Conservation (phyloP, 1,140 invertebrate genomes). For the Bombyx mori region ASM3026992v2 NC_085113.1:7051501-7052000, state of each 20-base stretch:
- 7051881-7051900: constrained; percentile 64
- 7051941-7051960: not conserved
- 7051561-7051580: too few relatives aligned
- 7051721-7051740: constrained; percentile 35
- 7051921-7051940: constrained; percentile 11
- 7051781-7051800: constrained; percentile 27
- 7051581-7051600: too few relatives aligned
- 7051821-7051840: constrained; percentile 10
- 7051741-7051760: constrained; percentile 7
- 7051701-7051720: constrained; percentile 43
- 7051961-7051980: too few relatives aligned
- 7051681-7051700: constrained; percentile 21
- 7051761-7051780: constrained; percentile 1
- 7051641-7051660: not conserved
- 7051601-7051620: not conserved
- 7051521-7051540: too few relatives aligned
- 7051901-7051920: constrained; percentile 64
- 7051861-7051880: constrained; percentile 60
- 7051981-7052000: too few relatives aligned
- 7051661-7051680: constrained; percentile 35
- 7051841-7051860: constrained; percentile 46
- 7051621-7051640: not conserved
- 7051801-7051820: constrained; percentile 3
- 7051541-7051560: too few relatives aligned
- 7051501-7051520: too few relatives aligned